These are phyloP conservation scores for Saxidomus purpurata DNA, from an alignment of 1,140 invertebrate species.

Conservation along the genomic window DNA sequence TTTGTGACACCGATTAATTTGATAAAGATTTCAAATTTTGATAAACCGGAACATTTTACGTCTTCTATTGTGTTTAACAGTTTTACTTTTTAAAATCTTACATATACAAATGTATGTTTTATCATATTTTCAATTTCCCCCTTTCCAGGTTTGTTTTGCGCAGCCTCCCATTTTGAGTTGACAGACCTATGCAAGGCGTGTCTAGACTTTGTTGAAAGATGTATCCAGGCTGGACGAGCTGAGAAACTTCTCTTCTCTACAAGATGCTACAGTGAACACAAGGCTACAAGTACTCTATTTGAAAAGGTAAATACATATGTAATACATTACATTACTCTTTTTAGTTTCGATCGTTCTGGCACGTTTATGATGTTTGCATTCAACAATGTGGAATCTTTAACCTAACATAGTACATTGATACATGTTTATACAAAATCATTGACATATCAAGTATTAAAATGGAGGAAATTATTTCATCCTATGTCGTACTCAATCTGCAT, in stretches of 20 bases:
- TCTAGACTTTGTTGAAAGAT: conserved; percentile 60
- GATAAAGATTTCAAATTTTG: too few species aligned
- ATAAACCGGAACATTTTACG: too few species aligned
- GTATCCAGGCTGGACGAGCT: conserved; percentile 19
- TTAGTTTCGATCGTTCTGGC: too few species aligned
- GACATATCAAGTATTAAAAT: too few species aligned
- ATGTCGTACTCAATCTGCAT: neutral
- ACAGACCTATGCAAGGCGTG: conserved; percentile 58
- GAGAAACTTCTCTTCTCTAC: conserved; percentile 23
- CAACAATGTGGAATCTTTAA: too few species aligned
- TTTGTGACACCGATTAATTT: too few species aligned
- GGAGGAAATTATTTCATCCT: neutral
- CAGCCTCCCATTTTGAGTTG: conserved; percentile 55
- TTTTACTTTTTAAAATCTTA: too few species aligned
- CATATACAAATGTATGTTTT: too few species aligned
- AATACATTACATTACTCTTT: too few species aligned
- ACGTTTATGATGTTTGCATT: too few species aligned
- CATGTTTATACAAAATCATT: too few species aligned
- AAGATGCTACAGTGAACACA: conserved; percentile 25
- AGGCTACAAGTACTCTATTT: neutral
- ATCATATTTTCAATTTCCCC: neutral
- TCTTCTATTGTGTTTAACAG: too few species aligned
- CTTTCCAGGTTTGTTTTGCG: conserved; percentile 61
- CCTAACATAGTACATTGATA: neutral
- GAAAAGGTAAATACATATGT: conserved; percentile 14